A percentile compares a stretch with the other conserved stretches of the same genome.
These are phyloP conservation scores for Scaptomyza reducta DNA, from an alignment of 2,888 invertebrate genomes.

Conservation along the genomic window DNA sequence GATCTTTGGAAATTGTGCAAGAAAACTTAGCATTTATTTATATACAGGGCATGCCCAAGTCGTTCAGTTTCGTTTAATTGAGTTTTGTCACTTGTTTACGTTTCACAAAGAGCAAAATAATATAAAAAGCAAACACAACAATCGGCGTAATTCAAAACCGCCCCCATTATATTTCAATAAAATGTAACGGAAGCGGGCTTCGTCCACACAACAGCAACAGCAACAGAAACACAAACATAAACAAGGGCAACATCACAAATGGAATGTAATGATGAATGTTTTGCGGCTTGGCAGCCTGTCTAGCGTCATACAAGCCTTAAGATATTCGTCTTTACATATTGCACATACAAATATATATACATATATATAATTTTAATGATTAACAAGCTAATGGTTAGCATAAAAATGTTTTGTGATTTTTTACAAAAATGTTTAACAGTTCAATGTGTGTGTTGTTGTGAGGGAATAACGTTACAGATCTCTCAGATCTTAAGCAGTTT, in stretches of 20 bases:
- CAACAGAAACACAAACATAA: not conserved
- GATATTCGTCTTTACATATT: slow-evolving; percentile 34
- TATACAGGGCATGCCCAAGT: slow-evolving; percentile 41
- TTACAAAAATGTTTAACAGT: slow-evolving; percentile 33
- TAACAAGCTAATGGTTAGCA: slow-evolving; percentile 52
- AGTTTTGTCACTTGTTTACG: slow-evolving; percentile 43
- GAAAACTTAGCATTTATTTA: not conserved
- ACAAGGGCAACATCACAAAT: slow-evolving; percentile 19
- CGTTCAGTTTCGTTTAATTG: slow-evolving; percentile 1
- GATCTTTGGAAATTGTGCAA: not conserved
- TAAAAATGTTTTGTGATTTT: slow-evolving; percentile 34
- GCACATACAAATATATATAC: slow-evolving; percentile 18
- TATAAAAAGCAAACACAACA: slow-evolving; percentile 24
- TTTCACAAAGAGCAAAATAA: slow-evolving; percentile 50
- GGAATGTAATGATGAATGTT: slow-evolving; percentile 31
- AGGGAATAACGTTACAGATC: slow-evolving; percentile 14
- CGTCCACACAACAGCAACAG: slow-evolving; percentile 22
- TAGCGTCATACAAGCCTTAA: slow-evolving; percentile 10
- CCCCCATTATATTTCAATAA: slow-evolving; percentile 77
- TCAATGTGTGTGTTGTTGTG: slow-evolving; percentile 24
- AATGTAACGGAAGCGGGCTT: slow-evolving; percentile 66
- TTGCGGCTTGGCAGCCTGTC: slow-evolving; percentile 15
- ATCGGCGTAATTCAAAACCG: slow-evolving; percentile 70
- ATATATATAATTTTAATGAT: slow-evolving; percentile 50
- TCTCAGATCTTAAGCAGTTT: slow-evolving; percentile 19